Percentiles rank a stretch among this genome's conserved stretches.
Evolutionary conservation across 37 sponge, comb jelly and placozoan species (phyloP).

Genomic region (Beroe forskalii): DNA sequence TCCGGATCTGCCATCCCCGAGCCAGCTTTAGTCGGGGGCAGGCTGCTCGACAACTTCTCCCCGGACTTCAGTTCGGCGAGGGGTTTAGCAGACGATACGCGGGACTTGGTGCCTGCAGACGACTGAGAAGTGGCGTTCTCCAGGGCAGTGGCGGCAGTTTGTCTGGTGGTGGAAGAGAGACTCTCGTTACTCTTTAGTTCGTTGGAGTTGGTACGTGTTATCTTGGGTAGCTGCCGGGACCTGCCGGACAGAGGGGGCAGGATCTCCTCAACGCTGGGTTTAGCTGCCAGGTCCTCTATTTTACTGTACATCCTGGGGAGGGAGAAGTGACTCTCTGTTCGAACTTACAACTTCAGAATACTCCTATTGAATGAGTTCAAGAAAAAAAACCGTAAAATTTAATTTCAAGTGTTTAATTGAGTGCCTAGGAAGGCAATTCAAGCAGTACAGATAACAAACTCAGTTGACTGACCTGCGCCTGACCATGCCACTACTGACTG

Average conservation of each 20-base stretch:
- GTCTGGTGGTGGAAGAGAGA: neutral
- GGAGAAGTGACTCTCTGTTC: too few species aligned
- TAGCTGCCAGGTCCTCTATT: neutral
- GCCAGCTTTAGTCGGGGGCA: neutral
- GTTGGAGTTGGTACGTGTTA: constrained; percentile 24
- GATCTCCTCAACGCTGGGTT: neutral
- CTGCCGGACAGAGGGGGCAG: constrained; percentile 9
- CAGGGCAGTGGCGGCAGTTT: neutral
- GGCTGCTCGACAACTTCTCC: constrained; percentile 5
- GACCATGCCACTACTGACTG: constrained; percentile 9
- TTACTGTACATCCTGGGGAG: constrained; percentile 51
- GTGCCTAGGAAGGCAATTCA: too few species aligned
- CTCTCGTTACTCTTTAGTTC: neutral
- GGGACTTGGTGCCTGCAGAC: too few species aligned
- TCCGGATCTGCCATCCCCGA: neutral
- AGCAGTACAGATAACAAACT: neutral
- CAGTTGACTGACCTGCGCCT: constrained; percentile 37
- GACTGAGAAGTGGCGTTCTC: neutral
- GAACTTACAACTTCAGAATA: too few species aligned
- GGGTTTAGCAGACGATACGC: constrained; percentile 19
- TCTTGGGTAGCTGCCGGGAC: constrained; percentile 28
- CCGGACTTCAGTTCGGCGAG: neutral
- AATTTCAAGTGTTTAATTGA: too few species aligned
- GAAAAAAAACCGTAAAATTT: too few species aligned
- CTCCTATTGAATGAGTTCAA: too few species aligned